A percentile compares a stretch with the other conserved stretches of the same genome.
phyloP scores from a whole-genome alignment of 2,888 invertebrate genomes.

The Troglohyphantes excavatus region DNA sequence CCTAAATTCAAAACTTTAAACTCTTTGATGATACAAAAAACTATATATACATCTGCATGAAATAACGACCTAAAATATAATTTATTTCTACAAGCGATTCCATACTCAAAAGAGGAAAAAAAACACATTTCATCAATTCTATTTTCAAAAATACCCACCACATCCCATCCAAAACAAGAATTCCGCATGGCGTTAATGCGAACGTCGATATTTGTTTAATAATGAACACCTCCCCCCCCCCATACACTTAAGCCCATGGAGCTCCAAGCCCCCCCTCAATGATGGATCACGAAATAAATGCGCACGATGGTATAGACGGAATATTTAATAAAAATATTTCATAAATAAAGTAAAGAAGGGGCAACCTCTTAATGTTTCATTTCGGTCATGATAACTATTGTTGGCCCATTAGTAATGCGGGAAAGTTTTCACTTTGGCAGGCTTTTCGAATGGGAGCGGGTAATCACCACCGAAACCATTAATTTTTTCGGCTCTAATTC shows the following conservation, averaged over 20 bases:
- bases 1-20: no score
- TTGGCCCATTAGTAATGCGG: slow-evolving; percentile 69
- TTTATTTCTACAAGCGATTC: slow-evolving; percentile 20
- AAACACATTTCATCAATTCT: slow-evolving; percentile 26
- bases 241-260: not conserved
- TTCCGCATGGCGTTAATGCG: slow-evolving; percentile 49
- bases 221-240: slow-evolving; percentile 44
- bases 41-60: no score
- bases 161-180: slow-evolving; percentile 43
- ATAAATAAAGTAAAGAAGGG: slow-evolving; percentile 66
- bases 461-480: slow-evolving; percentile 68
- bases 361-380: slow-evolving; percentile 64
- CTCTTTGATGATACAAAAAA: no score
- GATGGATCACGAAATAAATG: slow-evolving; percentile 65
- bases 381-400: slow-evolving; percentile 72
- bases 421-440: slow-evolving; percentile 68
- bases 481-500: slow-evolving; percentile 60
- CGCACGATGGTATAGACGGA: slow-evolving; percentile 26
- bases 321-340: slow-evolving; percentile 77
- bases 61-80: slow-evolving; percentile 12
- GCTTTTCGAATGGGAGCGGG: slow-evolving; percentile 31
- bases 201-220: slow-evolving; percentile 76
- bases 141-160: slow-evolving; percentile 48
- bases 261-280: not conserved
- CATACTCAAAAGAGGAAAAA: not conserved